These are phyloP conservation scores for Tribolium freemani DNA, from an alignment of 2,888 invertebrate genomes.

Conservation along the genomic window DNA sequence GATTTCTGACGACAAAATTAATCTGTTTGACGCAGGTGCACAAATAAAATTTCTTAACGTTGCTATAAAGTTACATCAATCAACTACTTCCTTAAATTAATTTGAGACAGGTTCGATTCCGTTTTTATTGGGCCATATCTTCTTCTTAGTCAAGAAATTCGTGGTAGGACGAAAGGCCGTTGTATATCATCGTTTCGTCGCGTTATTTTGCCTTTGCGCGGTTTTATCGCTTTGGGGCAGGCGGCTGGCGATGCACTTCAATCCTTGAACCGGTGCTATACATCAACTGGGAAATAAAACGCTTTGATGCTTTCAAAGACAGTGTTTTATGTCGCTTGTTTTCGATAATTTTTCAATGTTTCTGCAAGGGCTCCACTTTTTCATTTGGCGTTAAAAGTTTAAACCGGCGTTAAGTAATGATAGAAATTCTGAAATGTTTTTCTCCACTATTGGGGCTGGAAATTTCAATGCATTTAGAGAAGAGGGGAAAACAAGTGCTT, in stretches of 20 bases:
- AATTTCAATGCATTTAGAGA: not conserved
- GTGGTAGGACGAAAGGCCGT: conserved; percentile 10
- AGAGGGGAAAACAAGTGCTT: not conserved
- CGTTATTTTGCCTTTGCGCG: conserved; percentile 60
- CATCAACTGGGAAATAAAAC: conserved; percentile 60
- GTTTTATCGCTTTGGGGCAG: conserved; percentile 63
- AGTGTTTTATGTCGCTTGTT: conserved; percentile 60
- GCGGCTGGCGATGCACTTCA: conserved; percentile 61
- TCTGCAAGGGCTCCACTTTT: conserved; percentile 41
- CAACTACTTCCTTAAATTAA: not conserved
- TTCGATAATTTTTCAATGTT: conserved; percentile 57
- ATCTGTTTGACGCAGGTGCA: not conserved
- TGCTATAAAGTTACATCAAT: conserved; percentile 14
- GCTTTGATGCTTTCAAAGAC: conserved; percentile 57
- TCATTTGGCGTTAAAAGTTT: conserved; percentile 37
- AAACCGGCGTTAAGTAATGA: conserved; percentile 8
- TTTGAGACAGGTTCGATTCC: not conserved
- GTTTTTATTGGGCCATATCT: not conserved
- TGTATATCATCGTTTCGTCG: conserved; percentile 61
- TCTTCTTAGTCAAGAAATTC: not conserved
- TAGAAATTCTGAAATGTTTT: not conserved
- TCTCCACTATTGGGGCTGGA: not conserved
- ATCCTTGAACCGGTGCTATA: conserved; percentile 59
- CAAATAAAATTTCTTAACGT: not conserved
- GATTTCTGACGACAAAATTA: not conserved